These are phyloP conservation scores for Contarinia nasturtii DNA, from an alignment of 1,140 invertebrate genomes.

Conservation along the genomic window DNA sequence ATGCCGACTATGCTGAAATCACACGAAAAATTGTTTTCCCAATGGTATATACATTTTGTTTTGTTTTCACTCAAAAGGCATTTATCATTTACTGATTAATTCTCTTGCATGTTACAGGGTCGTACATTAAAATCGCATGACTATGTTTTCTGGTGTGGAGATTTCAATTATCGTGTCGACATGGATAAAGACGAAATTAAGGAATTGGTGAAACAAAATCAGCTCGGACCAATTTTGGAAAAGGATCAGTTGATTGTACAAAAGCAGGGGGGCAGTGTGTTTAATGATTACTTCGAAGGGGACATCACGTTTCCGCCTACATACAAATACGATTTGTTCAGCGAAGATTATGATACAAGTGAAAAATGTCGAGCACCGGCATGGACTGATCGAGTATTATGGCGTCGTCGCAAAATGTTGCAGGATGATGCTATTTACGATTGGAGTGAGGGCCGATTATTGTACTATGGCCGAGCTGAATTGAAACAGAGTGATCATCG, in stretches of 20 bases:
- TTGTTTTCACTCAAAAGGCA: not conserved
- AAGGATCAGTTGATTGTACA: slow-evolving; percentile 79
- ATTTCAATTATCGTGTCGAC: slow-evolving; percentile 98
- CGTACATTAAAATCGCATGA: slow-evolving; percentile 85
- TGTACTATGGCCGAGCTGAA: slow-evolving; percentile 83
- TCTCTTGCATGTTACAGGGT: too few relatives aligned
- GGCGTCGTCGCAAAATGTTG: slow-evolving; percentile 56
- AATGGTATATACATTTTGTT: slow-evolving; percentile 29
- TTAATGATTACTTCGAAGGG: slow-evolving; percentile 87
- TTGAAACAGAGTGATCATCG: slow-evolving; percentile 96
- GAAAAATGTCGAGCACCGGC: slow-evolving; percentile 94
- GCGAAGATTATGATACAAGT: slow-evolving; percentile 97
- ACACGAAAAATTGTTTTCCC: slow-evolving; percentile 83
- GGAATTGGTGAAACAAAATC: slow-evolving; percentile 56
- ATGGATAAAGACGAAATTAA: slow-evolving; percentile 90
- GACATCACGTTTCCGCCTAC: slow-evolving; percentile 86
- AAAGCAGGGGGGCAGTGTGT: slow-evolving; percentile 69
- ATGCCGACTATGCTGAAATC: slow-evolving; percentile 92
- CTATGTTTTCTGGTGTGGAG: slow-evolving; percentile 98
- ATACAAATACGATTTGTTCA: slow-evolving; percentile 98
- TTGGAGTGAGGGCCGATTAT: slow-evolving; percentile 56
- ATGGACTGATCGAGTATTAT: slow-evolving; percentile 93
- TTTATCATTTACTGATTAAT: too few relatives aligned
- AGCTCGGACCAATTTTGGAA: slow-evolving; percentile 59
- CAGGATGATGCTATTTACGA: slow-evolving; percentile 39